Conservation (phyloP, 2,113 vertebrate genomes). For the Ictalurus furcatus region DNA sequence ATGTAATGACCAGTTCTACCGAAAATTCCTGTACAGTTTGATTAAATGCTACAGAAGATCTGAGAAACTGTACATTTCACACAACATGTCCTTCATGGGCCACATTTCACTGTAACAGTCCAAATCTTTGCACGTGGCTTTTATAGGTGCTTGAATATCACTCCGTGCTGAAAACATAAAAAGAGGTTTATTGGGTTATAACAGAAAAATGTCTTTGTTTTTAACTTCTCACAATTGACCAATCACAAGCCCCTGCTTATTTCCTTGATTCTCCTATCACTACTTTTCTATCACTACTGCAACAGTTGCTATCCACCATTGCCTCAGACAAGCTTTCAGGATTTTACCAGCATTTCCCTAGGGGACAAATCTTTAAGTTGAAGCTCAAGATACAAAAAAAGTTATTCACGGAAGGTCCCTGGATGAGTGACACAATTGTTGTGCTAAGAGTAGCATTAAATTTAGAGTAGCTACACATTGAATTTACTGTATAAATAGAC, state of each 20-base stretch:
- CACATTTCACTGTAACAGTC: slow-evolving; percentile 3
- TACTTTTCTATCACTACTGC: background rate
- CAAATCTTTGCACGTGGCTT: background rate
- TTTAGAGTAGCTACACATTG: background rate
- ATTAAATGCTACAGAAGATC: background rate
- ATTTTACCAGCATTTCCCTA: background rate
- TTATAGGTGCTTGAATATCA: background rate
- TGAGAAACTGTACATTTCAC: background rate
- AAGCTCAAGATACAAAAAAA: background rate
- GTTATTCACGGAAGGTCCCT: background rate
- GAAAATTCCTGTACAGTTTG: no score
- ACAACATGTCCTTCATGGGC: background rate
- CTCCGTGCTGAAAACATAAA: background rate
- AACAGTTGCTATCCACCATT: background rate
- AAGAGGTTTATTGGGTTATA: background rate
- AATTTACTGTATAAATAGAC: background rate
- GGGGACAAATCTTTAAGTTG: background rate
- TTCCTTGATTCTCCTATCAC: no score
- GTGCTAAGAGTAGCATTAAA: background rate
- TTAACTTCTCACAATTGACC: background rate
- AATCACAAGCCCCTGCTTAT: background rate
- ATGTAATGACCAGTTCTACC: background rate
- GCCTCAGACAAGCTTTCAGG: background rate
- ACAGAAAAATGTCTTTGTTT: background rate
- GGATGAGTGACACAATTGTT: background rate